Conservation (phyloP, 2,797 vertebrate species). For the Apogon talboti region DNA sequence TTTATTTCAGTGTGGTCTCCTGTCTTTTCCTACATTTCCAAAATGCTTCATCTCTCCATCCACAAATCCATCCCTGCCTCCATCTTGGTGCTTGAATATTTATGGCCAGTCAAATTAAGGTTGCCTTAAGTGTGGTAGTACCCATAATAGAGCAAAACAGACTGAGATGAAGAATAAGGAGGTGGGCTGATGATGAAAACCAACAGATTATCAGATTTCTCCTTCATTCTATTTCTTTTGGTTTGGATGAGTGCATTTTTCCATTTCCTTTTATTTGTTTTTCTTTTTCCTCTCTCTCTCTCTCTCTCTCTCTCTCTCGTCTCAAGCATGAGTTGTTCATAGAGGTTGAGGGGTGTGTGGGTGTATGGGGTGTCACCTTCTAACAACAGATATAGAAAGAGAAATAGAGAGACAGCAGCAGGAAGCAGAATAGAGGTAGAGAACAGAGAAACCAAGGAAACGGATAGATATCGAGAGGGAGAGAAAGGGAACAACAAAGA, state of each 20-base stretch:
- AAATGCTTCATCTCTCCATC: slow-evolving; percentile 25
- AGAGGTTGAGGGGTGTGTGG: slow-evolving; percentile 69
- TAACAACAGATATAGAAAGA: slow-evolving; percentile 74
- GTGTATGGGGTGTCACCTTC: slow-evolving; percentile 75
- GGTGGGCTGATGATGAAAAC: slow-evolving; percentile 52
- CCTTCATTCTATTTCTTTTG: slow-evolving; percentile 42
- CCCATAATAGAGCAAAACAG: slow-evolving; percentile 58
- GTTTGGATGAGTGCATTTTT: slow-evolving; percentile 66
- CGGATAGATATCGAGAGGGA: slow-evolving; percentile 41
- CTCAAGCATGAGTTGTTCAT: slow-evolving; percentile 67
- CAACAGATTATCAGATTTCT: slow-evolving; percentile 56
- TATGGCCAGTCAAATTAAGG: slow-evolving; percentile 77
- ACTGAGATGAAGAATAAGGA: slow-evolving; percentile 39
- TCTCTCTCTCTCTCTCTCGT: slow-evolving; percentile 44
- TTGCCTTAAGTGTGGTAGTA: slow-evolving; percentile 62
- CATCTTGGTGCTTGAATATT: slow-evolving; percentile 78
- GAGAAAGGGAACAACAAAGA: slow-evolving; percentile 59
- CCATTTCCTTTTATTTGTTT: slow-evolving; percentile 65
- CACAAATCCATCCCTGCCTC: slow-evolving; percentile 50
- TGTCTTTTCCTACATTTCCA: slow-evolving; percentile 16
- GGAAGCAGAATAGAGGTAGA: slow-evolving; percentile 48
- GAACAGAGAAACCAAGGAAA: slow-evolving; percentile 65
- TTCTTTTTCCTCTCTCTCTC: slow-evolving; percentile 39
- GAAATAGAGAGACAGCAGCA: slow-evolving; percentile 61
- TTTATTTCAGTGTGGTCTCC: slow-evolving; percentile 12